Base-by-base conservation (phyloP, 2,888 invertebrate genomes). In the Barypeithes pellucidus region DNA sequence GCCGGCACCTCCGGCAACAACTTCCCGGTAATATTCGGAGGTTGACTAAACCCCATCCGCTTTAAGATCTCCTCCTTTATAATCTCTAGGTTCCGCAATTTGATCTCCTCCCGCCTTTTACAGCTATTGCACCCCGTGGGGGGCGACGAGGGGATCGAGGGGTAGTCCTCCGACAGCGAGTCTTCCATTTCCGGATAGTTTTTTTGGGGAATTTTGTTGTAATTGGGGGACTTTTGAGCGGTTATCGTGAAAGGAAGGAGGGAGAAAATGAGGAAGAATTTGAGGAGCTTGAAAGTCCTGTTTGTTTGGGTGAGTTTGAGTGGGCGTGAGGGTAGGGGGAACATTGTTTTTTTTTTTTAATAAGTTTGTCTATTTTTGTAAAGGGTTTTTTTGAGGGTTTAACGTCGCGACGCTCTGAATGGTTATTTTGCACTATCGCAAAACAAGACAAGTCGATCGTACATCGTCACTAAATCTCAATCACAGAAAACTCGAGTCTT, bases 41-140 rank as follows among this genome's bases (percentile, higher is more conserved):
- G 83, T 33, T 79, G 80, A 75, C 88, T 87, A 78, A 91, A 84
- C 2, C 90, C 89, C 79, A 91, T 86, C 79, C 89, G 89, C 79
- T 86, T 87, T 76, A 91, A 82, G 68, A 91, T 90, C 81, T 90
- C 89, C 72, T 87, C 88, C 82, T 90, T 90, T 80, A 91, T 90
- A 45, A 87, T 87, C 79, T 89, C 88, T 59, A 91, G 83, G 79
- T 89, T 90, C 63, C 88, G 81, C n/a, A 86, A 87, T 66, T 89
- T 85, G 60, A 90, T 86, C 81, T 90, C 89, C 78, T 90, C 89
- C 76, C 89, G 87, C 83, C 88, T 86, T 69, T 87, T 86, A 79
- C 90, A 90, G 47, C 88, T 85, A 78, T 87, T 87, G 82, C 90
- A 90, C 52, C 85, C 86, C 12, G 70, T 60, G 12, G 70, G 65